Base-by-base conservation (phyloP, 1,140 invertebrate species). In the Tetramorium simillimum region DNA sequence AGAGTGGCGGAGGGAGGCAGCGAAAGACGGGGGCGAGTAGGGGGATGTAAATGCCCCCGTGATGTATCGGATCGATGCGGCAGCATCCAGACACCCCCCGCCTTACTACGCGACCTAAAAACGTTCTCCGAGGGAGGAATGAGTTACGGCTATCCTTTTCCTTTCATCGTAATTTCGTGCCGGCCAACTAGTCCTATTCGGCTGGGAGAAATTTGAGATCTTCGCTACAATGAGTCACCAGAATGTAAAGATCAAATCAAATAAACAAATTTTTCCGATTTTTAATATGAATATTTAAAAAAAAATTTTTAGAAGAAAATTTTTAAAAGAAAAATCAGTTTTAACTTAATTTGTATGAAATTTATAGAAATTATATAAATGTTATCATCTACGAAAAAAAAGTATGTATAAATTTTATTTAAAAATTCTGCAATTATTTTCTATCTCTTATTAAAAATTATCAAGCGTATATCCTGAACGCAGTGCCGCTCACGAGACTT, bases 31-130 rank as follows among this genome's bases (percentile, higher is more conserved):
- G 87, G 82, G 53, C n/a, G 69, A 72, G 86, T 77, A 91, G 93
- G 94, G 80, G 93, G 94, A 95, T 95, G 94, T 94, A 95, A 95
- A 95, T 95, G 93, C 94, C 93, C 93, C 93, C 88, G 94, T 95
- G 95, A 95, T 95, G 94, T 95, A 95, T 95, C 95, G 95, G 95
- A 95, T 95, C 95, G 94, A 95, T 95, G 94, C 94, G 92, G 94
- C 94, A 94, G 94, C 95, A 95, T 94, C 95, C 94, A 94, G 94
- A 95, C 93, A 92, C 90, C 93, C 92, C 90, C 88, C 65, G 65
- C 89, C 91, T 92, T 94, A 95, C 95, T 95, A 95, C 94, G 92
- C 95, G 93, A 95, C 93, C 94, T 95, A 93, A 95, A 95, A 95
- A 95, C 94, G 94, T 95, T 93, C 91, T 93, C 92, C 94, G 56